Base-by-base conservation (phyloP, 2,797 vertebrate species). In the Pagetopsis macropterus region DNA sequence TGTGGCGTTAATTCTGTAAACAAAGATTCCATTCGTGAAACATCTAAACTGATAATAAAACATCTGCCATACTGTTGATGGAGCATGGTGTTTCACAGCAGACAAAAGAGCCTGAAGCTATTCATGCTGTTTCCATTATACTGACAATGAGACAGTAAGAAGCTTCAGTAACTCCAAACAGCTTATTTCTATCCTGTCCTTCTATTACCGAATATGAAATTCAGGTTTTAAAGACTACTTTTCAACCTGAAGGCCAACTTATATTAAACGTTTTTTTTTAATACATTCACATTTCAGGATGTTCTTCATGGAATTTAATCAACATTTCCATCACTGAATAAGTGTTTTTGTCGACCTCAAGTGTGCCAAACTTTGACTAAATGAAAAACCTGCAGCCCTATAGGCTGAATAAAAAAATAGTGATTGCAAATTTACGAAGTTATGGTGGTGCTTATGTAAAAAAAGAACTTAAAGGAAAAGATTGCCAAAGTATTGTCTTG, bases 271-370 rank as follows among this genome's bases (percentile, higher is more conserved):
- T 31, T 31, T 13, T 56, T 56, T 56, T 21, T 21, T 3, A 2
- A 37, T 15, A 14, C 7, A 9, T 16, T 55, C 9, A 19, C 63
- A 40, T 19, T 19, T 9, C 46, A 16, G 46, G 62, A 72, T 2
- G 1, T 46, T 72, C 67, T 33, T 65, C 55, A 66, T 52, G 27
- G 37, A 82, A 81, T 79, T 69, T 74, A 81, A 87, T 88, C 66
- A 58, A 75, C 41, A 55, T 79, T 81, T 70, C 56, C 63, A 56
- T 23, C 23, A 59, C 46, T 51, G 43, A 56, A 60, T 68, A 50
- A 71, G 55, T 16, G 43, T 70, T 65, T 72, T 75, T 44, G 19
- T 52, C 23, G 27, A 27, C 27, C 27, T 27, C 74, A 37, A 9
- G 33, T 84, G 76, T 65, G 66, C 17, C 57, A 78, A 37, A 51